Evolutionary conservation across 2,113 vertebrate genomes (phyloP), one percentile per base, ranked within the genome.

Genomic region (Lontra canadensis): DNA sequence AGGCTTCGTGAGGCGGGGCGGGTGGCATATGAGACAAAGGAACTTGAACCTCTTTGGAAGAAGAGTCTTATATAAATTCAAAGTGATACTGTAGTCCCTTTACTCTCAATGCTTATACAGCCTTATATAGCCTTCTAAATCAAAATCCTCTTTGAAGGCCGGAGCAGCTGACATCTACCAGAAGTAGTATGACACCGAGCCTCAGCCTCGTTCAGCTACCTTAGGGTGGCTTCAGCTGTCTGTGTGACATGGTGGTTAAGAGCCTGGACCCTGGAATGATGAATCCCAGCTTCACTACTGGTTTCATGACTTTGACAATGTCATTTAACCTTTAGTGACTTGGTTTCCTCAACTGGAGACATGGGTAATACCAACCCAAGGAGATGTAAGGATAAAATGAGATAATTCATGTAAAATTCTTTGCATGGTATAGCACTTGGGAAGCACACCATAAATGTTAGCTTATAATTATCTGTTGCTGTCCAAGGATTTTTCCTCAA

Each of bases 1-100:
- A n/a, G 73, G 12, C 82, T 81, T 93, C 63, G 29, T 55, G 26
- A 21, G 39, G 6, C 20, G 9, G 13, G 26, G 18, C 31, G 0
- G 0, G 17, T 23, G 12, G 23, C 4, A 17, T 52, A 84, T 23
- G 55, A 91, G 25, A 90, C 59, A 90, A 94, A 73, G 34, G n/a
- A 65, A 81, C 42, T 57, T 92, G 36, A 69, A 4, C 44, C 7
- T 20, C 31, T 25, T 88, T 95, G 52, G 23, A 42, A 95, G 25
- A 93, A 96, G 63, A 90, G 79, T 84, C 13, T 74, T 83, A 39
- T 13, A 49, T 42, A 95, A 88, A 93, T 76, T 26, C 39, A 81
- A 65, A 83, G 4, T 69, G 74, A 78, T 85, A 29, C 1, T 94
- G 1, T 61, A 69, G 12, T 93, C 12, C 15, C 26, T 84, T 94